Evolutionary conservation across 2,113 vertebrate species (phyloP), one percentile per base, ranked within the genome.

Genomic region (Apteryx mantelli): DNA sequence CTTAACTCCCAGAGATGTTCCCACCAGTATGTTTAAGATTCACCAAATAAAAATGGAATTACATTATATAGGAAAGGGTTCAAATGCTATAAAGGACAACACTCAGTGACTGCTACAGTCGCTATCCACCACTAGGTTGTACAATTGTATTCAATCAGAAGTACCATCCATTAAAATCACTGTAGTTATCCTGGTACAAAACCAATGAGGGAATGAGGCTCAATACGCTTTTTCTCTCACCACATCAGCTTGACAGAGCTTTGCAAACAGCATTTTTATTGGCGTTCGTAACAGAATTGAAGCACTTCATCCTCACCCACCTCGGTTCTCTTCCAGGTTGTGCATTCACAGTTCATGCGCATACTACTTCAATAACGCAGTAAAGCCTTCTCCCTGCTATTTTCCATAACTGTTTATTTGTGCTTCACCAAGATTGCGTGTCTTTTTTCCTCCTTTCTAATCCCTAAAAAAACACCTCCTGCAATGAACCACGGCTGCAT

Each of bases 81-180:
- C 28, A 40, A 60, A 25, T 3, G 5, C 36, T 65, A 32, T 44
- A 60, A 50, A 36, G 26, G 79, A 88, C 3, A 3, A 65, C n/a
- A 36, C 42, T 5, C 1, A 0, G 38, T 38, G 60, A n/a, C 22
- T 5, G 19, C 38, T 63, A 8, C 0, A 36, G 53, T 7, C 5
- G 4, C 10, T 17, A 44, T 5, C 46, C 30, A 36, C n/a, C 65
- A 17, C 44, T 25, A 19, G 19, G 24, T 21, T 68, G 22, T 6
- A 13, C 42, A 38, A 48, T 42, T 50, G 30, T 26, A n/a, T 17
- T 30, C 36, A 3, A 21, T 25, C 44, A 56, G 24, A 74, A 55
- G 48, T 19, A 22, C 24, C 68, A 28, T 16, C 53, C 19, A 3
- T 19, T 30, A 44, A 78, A 65, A 73, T 15, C 56, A 34, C 44